Evolutionary conservation across 2,888 invertebrate genomes (phyloP).

Genomic region (Dermolepida albohirtum): DNA sequence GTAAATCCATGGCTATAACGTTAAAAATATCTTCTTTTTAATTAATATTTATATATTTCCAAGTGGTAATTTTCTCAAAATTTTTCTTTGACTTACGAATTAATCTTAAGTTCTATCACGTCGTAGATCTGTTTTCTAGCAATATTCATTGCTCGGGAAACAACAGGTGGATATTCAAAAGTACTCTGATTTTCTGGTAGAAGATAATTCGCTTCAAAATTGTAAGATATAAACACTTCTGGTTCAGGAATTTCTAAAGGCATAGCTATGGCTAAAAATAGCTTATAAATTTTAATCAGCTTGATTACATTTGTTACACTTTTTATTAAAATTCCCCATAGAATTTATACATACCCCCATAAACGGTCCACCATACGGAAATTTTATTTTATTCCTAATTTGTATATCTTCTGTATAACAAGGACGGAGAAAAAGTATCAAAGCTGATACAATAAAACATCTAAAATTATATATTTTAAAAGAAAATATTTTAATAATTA

Average conservation of each 20-base stretch:
- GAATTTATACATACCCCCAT: slow-evolving; percentile 46
- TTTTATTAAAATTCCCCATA: background rate
- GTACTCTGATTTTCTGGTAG: slow-evolving; percentile 68
- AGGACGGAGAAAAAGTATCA: background rate
- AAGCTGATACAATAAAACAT: too few species aligned
- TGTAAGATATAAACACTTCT: slow-evolving; percentile 77
- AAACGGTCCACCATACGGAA: slow-evolving; percentile 48
- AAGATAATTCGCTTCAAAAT: slow-evolving; percentile 77
- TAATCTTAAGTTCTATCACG: slow-evolving; percentile 47
- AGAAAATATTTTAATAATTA: too few species aligned
- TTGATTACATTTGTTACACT: background rate
- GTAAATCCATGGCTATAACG: slow-evolving; percentile 69
- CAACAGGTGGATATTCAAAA: slow-evolving; percentile 49
- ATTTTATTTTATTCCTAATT: slow-evolving; percentile 43
- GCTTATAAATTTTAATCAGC: slow-evolving; percentile 62
- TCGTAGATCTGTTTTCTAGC: slow-evolving; percentile 45
- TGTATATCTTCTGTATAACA: slow-evolving; percentile 14
- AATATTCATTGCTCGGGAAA: slow-evolving; percentile 44
- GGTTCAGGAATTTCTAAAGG: slow-evolving; percentile 75
- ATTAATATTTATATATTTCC: background rate
- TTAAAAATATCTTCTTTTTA: background rate
- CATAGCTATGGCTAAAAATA: slow-evolving; percentile 76
- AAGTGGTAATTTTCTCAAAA: background rate
- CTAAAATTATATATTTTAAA: too few species aligned
- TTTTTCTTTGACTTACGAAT: slow-evolving; percentile 44